Conservation (phyloP, 2,797 vertebrate species). For the Parauchenoglanis ngamensis region DNA sequence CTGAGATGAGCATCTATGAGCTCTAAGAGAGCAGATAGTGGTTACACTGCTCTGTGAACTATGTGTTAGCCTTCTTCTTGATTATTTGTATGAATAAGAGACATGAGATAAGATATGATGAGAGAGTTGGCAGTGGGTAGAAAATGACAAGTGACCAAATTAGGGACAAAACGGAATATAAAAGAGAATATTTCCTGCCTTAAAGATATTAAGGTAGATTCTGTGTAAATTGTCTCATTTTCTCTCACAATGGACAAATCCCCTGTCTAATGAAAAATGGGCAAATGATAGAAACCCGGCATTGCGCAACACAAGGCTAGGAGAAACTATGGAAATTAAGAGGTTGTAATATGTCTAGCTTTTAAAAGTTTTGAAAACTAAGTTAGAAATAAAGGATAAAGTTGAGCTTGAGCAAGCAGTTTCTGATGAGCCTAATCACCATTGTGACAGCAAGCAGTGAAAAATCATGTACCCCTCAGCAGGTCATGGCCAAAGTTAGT, state of each 20-base stretch:
- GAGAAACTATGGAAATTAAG: neutral
- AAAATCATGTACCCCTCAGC: conserved; percentile 18
- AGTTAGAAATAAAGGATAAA: neutral
- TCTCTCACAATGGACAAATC: neutral
- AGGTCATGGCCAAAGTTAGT: conserved; percentile 7
- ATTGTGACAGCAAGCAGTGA: neutral
- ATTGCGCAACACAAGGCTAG: too few relatives aligned
- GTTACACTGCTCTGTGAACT: neutral
- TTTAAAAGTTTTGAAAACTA: neutral
- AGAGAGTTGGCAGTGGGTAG: neutral
- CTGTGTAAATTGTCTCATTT: neutral
- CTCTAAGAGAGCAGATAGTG: neutral
- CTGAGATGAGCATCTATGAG: neutral
- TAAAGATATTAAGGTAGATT: neutral
- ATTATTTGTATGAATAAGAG: neutral
- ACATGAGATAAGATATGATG: neutral
- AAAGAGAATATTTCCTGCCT: neutral
- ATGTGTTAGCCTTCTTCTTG: neutral
- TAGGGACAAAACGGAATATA: neutral
- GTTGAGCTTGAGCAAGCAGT: neutral
- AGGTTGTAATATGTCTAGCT: neutral
- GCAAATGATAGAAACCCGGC: neutral
- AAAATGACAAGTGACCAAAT: neutral
- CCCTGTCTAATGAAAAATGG: neutral
- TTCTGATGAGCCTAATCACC: conserved; percentile 8